phyloP scores from a whole-genome alignment of 2,888 invertebrate genomes.

The Tipula vernalis region DNA sequence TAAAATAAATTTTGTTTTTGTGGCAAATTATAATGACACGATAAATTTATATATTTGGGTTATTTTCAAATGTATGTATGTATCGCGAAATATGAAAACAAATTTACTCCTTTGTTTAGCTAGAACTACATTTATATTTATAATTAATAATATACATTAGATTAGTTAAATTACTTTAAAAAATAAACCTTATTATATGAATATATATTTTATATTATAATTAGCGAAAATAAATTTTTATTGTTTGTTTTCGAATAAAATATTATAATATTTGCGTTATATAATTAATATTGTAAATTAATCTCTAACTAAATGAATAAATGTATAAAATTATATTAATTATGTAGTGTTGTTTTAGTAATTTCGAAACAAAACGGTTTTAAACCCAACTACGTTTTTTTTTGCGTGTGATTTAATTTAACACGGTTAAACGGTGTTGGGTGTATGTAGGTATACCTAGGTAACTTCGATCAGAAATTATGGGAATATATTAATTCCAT shows the following conservation, averaged over 20 bases:
- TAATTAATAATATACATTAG: not conserved
- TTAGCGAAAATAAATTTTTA: not conserved
- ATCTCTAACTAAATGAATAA: not conserved
- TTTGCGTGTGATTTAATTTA: too few species aligned
- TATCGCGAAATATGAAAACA: not conserved
- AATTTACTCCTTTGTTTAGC: not conserved
- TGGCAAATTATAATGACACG: not conserved
- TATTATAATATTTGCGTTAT: not conserved
- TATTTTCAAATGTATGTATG: not conserved
- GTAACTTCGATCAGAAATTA: too few species aligned
- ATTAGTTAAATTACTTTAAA: not conserved
- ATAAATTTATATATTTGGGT: not conserved
- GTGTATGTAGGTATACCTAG: too few species aligned
- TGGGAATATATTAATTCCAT: too few species aligned
- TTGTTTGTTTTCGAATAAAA: not conserved
- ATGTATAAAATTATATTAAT: not conserved
- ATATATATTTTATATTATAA: not conserved
- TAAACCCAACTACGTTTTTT: not conserved
- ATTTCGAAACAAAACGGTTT: not conserved
- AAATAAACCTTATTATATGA: not conserved
- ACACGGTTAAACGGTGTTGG: too few species aligned
- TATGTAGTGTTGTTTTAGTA: not conserved
- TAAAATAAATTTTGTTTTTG: not conserved
- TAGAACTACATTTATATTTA: not conserved
- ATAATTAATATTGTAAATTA: conserved; percentile 4